These are phyloP conservation scores for Myotis davidii DNA, from an alignment of 2,113 vertebrate species.

Conservation along the genomic window DNA sequence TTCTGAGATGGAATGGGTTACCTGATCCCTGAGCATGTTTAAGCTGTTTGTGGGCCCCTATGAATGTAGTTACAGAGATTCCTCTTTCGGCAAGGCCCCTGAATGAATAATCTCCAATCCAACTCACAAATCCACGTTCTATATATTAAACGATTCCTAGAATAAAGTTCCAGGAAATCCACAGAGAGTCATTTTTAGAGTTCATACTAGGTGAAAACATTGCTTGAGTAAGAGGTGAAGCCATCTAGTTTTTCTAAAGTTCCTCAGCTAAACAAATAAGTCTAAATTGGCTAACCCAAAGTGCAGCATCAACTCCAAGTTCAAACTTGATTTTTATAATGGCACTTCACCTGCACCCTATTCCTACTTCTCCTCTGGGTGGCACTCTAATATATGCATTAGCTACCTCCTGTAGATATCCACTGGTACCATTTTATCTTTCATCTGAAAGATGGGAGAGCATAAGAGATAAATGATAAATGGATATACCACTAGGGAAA, in stretches of 20 bases:
- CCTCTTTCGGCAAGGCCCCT: not conserved
- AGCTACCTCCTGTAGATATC: no score
- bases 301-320: not conserved
- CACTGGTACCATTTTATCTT: not conserved
- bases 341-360: not conserved
- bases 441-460: not conserved
- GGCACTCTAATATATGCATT: not conserved
- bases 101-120: not conserved
- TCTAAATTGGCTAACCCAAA: constrained; percentile 45
- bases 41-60: not conserved
- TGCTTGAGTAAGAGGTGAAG: constrained; percentile 36
- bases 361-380: not conserved
- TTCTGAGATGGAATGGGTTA: not conserved
- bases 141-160: constrained; percentile 38
- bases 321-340: constrained; percentile 27
- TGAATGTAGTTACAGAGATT: not conserved
- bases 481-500: constrained; percentile 29
- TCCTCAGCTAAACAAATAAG: constrained; percentile 43
- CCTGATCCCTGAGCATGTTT: not conserved
- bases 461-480: not conserved
- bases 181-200: constrained; percentile 55
- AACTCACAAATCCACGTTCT: not conserved
- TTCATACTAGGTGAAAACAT: not conserved
- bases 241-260: constrained; percentile 45
- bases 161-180: constrained; percentile 47